phyloP scores from a whole-genome alignment of 1,140 invertebrate species.

The Cotesia typhae region DNA sequence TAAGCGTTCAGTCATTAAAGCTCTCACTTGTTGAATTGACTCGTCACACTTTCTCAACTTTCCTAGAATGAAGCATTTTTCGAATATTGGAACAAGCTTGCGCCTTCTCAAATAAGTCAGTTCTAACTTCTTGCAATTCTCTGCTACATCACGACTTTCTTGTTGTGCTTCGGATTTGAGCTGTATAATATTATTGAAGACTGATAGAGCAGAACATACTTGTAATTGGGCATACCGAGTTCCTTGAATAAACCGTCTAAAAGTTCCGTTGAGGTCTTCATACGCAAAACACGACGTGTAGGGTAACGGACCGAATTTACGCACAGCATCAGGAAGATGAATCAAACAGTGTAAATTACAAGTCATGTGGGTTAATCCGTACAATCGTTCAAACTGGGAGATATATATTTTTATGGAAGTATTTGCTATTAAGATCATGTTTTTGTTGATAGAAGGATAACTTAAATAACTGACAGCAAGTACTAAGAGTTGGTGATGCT shows the following conservation, averaged over 20 bases:
- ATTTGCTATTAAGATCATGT: neutral
- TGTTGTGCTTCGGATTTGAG: neutral
- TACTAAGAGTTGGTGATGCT: neutral
- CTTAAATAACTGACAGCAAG: neutral
- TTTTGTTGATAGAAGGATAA: neutral
- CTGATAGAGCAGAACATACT: slow-evolving; percentile 8
- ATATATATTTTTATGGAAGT: neutral
- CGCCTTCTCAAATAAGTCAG: neutral
- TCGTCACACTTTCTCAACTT: no score
- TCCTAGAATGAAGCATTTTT: no score
- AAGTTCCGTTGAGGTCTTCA: slow-evolving; percentile 39
- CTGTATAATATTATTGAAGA: neutral
- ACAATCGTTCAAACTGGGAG: neutral
- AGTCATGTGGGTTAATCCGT: neutral
- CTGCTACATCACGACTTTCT: neutral
- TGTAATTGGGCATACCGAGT: slow-evolving; percentile 36
- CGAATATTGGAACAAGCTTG: no score
- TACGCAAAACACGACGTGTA: slow-evolving; percentile 33
- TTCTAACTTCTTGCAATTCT: neutral
- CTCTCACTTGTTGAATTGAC: neutral
- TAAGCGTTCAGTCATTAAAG: neutral
- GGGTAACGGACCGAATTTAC: neutral
- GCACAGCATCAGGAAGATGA: neutral
- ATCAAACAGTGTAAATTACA: slow-evolving; percentile 1
- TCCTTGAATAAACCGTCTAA: slow-evolving; percentile 35